phyloP scores from a whole-genome alignment of 2,113 vertebrate genomes.

The Bufo bufo region DNA sequence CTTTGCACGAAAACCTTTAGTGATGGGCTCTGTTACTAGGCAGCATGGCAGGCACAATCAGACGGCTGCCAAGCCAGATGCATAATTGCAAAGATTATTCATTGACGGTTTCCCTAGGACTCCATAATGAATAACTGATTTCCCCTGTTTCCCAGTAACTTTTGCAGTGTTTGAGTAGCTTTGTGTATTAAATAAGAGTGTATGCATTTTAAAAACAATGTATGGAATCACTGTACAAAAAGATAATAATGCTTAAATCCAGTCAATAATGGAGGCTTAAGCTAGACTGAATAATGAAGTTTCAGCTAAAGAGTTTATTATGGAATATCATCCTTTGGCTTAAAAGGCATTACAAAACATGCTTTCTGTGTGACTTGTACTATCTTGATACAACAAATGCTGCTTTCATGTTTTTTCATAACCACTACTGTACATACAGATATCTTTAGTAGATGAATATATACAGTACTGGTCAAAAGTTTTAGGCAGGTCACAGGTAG shows the following conservation, averaged over 20 bases:
- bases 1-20: neutral
- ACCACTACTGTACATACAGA: too few relatives aligned
- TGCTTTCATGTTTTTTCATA: neutral
- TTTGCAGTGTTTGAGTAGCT: neutral
- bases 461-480: too few relatives aligned
- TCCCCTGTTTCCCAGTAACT: neutral
- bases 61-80: neutral
- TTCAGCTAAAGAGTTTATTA: conserved; percentile 43
- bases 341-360: conserved; percentile 44
- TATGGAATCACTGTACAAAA: neutral
- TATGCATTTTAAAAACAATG: neutral
- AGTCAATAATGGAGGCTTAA: conserved; percentile 41
- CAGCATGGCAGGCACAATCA: neutral
- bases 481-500: too few relatives aligned
- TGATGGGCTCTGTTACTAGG: neutral
- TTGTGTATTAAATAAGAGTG: neutral
- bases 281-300: conserved; percentile 39
- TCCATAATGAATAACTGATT: neutral
- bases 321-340: conserved; percentile 47
- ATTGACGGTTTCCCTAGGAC: neutral
- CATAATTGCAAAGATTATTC: neutral
- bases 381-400: neutral
- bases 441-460: too few relatives aligned
- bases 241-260: conserved; percentile 41
- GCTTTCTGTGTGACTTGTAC: neutral